Conservation (phyloP, 2,888 invertebrate species). For the Drosophila leonis region DNA sequence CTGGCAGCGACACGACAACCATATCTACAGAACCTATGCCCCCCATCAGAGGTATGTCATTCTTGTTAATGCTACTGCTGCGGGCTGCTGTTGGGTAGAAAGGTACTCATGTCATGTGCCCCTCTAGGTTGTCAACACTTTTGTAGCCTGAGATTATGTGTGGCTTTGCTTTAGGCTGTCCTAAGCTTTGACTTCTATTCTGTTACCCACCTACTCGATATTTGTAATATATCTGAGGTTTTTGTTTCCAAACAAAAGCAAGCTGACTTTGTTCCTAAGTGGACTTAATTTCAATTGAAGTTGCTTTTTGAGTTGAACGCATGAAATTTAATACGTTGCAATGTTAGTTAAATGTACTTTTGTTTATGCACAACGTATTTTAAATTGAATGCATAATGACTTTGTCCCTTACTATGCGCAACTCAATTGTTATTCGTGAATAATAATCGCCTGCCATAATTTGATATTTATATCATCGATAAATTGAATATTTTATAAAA, state of each 20-base stretch:
- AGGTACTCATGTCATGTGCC: slow-evolving; percentile 15
- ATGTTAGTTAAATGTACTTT: background rate
- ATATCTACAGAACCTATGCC: slow-evolving; percentile 11
- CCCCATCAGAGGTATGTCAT: slow-evolving; percentile 16
- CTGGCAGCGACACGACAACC: slow-evolving; percentile 8
- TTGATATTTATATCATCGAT: background rate
- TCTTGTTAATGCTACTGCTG: slow-evolving; percentile 10
- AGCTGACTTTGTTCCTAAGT: slow-evolving; percentile 1
- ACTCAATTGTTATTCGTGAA: background rate
- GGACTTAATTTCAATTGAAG: background rate
- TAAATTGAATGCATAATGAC: background rate
- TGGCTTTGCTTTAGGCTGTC: slow-evolving; percentile 29
- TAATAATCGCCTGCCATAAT: background rate
- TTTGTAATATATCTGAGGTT: background rate
- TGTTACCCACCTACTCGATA: slow-evolving; percentile 16
- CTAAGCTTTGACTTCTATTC: slow-evolving; percentile 18
- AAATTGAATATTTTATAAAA: slow-evolving; percentile 1
- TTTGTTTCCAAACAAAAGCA: slow-evolving; percentile 17
- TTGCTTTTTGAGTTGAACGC: background rate
- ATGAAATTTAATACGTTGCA: background rate
- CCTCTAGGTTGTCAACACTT: slow-evolving; percentile 35
- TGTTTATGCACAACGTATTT: background rate
- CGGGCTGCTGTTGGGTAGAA: slow-evolving; percentile 5
- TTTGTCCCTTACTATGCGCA: background rate
- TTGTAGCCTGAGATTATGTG: slow-evolving; percentile 25